Conservation (phyloP, 1,140 invertebrate genomes). For the Drosophila gunungcola region DNA sequence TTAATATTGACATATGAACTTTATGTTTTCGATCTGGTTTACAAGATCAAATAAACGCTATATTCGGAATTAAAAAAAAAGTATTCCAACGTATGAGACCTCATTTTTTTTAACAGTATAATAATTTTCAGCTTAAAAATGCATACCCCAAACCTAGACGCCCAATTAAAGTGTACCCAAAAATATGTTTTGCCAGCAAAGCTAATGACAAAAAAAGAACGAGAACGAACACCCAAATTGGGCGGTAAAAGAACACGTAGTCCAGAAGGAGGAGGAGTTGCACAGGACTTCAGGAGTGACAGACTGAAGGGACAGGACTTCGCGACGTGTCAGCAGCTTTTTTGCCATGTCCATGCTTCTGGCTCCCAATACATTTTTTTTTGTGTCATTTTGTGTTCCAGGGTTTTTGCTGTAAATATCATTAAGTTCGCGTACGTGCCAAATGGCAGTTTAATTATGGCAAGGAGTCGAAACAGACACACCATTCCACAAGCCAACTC, state of each 20-base stretch:
- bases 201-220: constrained; percentile 14
- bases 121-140: neutral
- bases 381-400: constrained; percentile 10
- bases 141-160: too few species aligned
- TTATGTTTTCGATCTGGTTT: too few species aligned
- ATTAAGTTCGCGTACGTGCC: constrained; percentile 74
- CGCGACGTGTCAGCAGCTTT: constrained; percentile 53
- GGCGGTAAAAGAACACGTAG: constrained; percentile 6
- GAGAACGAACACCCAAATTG: neutral
- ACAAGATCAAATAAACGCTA: too few species aligned
- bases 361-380: neutral
- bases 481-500: constrained; percentile 27
- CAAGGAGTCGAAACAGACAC: constrained; percentile 27
- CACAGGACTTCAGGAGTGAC: constrained; percentile 28
- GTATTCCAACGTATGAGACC: too few species aligned
- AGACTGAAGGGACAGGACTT: constrained; percentile 25
- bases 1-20: too few species aligned
- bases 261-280: constrained; percentile 1
- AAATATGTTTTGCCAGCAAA: constrained; percentile 30
- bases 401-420: constrained; percentile 72
- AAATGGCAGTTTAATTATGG: constrained; percentile 76
- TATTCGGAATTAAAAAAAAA: too few species aligned
- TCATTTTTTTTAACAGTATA: neutral
- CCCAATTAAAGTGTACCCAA: neutral
- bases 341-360: constrained; percentile 27